phyloP scores from a whole-genome alignment of 2,113 vertebrate genomes.

The Lepidothrix coronata region DNA sequence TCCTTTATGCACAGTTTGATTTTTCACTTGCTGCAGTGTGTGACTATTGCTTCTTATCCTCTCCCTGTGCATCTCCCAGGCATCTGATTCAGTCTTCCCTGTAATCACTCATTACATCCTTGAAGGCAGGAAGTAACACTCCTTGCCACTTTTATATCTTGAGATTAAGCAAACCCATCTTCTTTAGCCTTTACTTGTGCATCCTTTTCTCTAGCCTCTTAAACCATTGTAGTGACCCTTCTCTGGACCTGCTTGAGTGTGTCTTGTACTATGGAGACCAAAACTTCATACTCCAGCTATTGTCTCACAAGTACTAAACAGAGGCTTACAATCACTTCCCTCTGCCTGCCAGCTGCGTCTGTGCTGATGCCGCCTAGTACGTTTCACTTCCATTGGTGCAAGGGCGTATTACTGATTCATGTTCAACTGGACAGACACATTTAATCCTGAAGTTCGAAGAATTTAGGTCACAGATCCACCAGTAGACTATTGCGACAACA shows the following conservation, averaged over 20 bases:
- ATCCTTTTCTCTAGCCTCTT: background rate
- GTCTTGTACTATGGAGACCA: background rate
- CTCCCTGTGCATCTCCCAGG: background rate
- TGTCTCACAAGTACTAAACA: background rate
- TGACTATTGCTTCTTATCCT: background rate
- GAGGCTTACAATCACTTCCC: background rate
- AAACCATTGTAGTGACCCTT: background rate
- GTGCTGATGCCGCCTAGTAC: background rate
- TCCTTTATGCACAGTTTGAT: background rate
- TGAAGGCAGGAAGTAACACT: background rate
- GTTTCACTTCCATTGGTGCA: background rate
- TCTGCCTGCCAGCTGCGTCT: background rate
- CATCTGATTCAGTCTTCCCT: background rate
- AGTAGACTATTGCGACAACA: background rate
- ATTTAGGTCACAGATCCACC: background rate
- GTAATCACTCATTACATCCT: background rate
- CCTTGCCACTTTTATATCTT: background rate
- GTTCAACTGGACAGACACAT: background rate
- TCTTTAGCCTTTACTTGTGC: background rate
- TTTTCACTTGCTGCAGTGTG: background rate
- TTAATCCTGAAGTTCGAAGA: background rate
- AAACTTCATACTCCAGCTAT: background rate
- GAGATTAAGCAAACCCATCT: background rate
- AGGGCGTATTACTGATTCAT: background rate
- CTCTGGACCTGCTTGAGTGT: background rate